These are phyloP conservation scores for Caenorhabditis sinica DNA, from an alignment of 2,888 invertebrate genomes.

Conservation along the genomic window DNA sequence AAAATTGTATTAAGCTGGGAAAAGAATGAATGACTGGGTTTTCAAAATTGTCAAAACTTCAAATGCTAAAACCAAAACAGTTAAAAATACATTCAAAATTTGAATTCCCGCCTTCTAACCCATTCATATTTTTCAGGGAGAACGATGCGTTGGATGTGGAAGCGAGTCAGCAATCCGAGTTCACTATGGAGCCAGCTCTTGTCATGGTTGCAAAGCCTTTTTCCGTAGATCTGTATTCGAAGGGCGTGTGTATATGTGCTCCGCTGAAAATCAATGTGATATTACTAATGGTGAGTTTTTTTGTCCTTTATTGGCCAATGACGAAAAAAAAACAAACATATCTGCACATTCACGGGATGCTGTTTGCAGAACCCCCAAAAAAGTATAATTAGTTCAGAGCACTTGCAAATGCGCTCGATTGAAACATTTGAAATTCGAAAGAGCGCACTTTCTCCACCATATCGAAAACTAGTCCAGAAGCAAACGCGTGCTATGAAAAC, in stretches of 20 bases:
- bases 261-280: conserved; percentile 71
- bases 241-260: conserved; percentile 72
- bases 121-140: conserved; percentile 68
- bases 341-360: too few species aligned
- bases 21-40: conserved; percentile 14
- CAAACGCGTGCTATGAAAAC: too few species aligned
- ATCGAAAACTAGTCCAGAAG: too few species aligned
- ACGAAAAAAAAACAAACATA: too few species aligned
- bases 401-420: too few species aligned
- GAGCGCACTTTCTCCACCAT: too few species aligned
- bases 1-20: too few species aligned
- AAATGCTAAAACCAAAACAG: too few species aligned
- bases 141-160: conserved; percentile 76
- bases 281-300: conserved; percentile 72
- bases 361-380: too few species aligned
- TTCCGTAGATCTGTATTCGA: conserved; percentile 77
- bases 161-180: conserved; percentile 74
- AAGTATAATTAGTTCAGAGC: too few species aligned
- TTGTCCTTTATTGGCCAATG: neutral
- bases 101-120: neutral
- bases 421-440: too few species aligned
- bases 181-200: conserved; percentile 78
- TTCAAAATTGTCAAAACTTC: conserved; percentile 13
- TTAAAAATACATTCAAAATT: neutral
- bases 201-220: conserved; percentile 79